Base-by-base conservation (phyloP, 2,888 invertebrate species). In the Drosophila ezoana region DNA sequence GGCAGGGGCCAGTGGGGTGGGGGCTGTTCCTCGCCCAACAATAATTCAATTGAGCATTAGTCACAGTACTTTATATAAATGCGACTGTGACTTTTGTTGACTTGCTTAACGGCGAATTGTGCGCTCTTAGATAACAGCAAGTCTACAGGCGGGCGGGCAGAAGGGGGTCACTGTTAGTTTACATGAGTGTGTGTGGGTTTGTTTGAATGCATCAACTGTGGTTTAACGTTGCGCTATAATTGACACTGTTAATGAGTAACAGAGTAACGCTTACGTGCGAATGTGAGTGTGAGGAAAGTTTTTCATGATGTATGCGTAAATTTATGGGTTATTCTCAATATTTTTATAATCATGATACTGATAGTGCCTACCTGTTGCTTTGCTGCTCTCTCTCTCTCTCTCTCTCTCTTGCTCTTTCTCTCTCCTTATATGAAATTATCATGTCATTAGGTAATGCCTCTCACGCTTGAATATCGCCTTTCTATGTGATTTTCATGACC, bases 41-140 rank as follows among this genome's bases (percentile, higher is more conserved):
- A 57, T 65, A 77, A 72, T 54, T 64, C 79, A 77, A 77, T 77
- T 72, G 62, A n/a, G 38, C 68, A 77, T 77, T 77, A 77, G 81
- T 77, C 77, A 77, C 78, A 81, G 59, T 20, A 61, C 54, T 76
- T 76, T 71, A 71, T 66, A 79, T 63, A 69, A 74, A 53, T 43
- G 38, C 45, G 48, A 60, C 28, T 14, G 4, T 18, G 18, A 16
- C 51, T 41, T 64, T 53, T 69, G 58, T 62, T 63, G 45, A 57
- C 44, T 63, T 58, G 65, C 80, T 76, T 71, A 52, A 71, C 51
- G 59, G 37, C 79, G 45, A 58, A 51, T 74, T 56, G 57, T 14
- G 14, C 56, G 59, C 63, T 54, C 53, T 64, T 76, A 71, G 80
- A 76, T 76, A 76, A 76, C 77, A 53, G 72, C 71, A 41, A 41